Percentiles rank a stretch among this genome's conserved stretches.
Evolutionary conservation across 2,888 invertebrate species (phyloP).

Genomic region (Drosophila mayaguana): DNA sequence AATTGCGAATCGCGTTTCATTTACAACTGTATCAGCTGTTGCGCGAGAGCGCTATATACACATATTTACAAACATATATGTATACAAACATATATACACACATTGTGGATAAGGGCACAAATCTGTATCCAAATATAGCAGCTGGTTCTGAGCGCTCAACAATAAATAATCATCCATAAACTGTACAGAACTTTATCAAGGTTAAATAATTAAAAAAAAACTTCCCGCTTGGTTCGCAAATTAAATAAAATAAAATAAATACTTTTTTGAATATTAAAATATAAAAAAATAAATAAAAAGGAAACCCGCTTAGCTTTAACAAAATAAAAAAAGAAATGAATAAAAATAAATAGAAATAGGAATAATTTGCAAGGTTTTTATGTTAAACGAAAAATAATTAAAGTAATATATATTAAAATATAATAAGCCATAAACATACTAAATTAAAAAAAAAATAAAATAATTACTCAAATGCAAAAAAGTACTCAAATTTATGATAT

Average conservation of each 20-base stretch:
- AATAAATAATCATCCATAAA: not conserved
- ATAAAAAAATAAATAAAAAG: too few relatives aligned
- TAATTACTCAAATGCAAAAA: too few relatives aligned
- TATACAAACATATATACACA: not conserved
- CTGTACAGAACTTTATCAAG: conserved; percentile 2
- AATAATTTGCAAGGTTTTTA: too few relatives aligned
- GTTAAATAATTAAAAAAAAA: not conserved
- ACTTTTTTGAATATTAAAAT: too few relatives aligned
- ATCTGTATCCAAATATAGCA: conserved; percentile 26
- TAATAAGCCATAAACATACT: too few relatives aligned
- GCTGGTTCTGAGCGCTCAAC: conserved; percentile 6
- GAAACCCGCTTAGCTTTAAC: too few relatives aligned
- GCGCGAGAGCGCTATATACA: not conserved
- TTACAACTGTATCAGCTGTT: conserved; percentile 43
- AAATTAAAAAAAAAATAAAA: too few relatives aligned
- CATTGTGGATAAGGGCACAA: conserved; percentile 18
- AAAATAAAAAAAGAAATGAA: too few relatives aligned
- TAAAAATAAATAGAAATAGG: too few relatives aligned
- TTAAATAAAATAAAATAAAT: not conserved
- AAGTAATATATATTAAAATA: too few relatives aligned
- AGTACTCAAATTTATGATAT: too few relatives aligned
- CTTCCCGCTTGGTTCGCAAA: not conserved
- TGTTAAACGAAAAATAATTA: too few relatives aligned
- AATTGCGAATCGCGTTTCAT: conserved; percentile 47
- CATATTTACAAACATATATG: not conserved